Evolutionary conservation across 2,113 vertebrate species (phyloP).

Genomic region (Gallinago undulata): DNA sequence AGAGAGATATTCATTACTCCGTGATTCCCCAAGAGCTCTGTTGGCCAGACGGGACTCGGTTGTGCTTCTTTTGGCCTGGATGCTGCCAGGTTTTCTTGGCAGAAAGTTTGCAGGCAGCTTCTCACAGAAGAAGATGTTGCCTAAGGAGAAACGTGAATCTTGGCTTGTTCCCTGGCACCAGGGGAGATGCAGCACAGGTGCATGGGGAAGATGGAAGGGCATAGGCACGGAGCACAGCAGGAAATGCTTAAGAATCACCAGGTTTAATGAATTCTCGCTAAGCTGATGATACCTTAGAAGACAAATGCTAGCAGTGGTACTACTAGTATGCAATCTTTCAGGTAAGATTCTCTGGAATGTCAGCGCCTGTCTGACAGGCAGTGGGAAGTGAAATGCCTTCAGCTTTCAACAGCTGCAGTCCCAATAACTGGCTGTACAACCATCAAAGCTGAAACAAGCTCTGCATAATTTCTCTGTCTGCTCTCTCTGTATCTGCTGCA

Average conservation of each 20-base stretch:
- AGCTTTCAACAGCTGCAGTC: constrained; percentile 5
- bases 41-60: not conserved
- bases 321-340: not conserved
- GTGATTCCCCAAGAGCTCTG: not conserved
- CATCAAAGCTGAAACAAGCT: constrained; percentile 66
- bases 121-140: not conserved
- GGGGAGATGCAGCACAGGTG: not conserved
- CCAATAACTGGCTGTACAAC: constrained; percentile 6
- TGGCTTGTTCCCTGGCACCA: not conserved
- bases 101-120: not conserved
- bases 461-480: constrained; percentile 57
- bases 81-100: not conserved
- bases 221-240: not conserved
- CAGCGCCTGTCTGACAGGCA: constrained; percentile 2
- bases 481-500: constrained; percentile 48
- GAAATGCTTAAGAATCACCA: not conserved
- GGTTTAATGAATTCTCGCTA: not conserved
- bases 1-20: not conserved
- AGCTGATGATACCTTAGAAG: not conserved
- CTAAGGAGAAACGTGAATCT: not conserved
- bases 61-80: not conserved
- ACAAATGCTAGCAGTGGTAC: not conserved
- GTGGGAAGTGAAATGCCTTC: constrained; percentile 25
- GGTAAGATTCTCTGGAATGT: constrained; percentile 7
- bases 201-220: not conserved